These are phyloP conservation scores for Lates calcarifer DNA, from an alignment of 2,113 vertebrate species.

Conservation along the genomic window DNA sequence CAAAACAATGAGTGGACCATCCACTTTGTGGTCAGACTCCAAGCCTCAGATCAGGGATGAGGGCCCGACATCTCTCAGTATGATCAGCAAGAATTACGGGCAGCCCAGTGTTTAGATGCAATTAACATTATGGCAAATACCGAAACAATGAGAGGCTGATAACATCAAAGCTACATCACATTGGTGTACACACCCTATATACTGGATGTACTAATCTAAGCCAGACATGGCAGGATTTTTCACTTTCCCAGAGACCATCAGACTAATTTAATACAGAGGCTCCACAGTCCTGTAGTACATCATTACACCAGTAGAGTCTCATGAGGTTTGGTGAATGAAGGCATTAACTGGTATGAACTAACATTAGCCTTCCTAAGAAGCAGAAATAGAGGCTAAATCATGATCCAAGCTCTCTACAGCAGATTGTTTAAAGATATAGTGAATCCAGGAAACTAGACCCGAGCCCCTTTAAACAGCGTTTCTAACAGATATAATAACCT, in stretches of 20 bases:
- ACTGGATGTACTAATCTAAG: conserved; percentile 32
- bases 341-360: conserved; percentile 62
- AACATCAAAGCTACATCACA: neutral
- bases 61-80: neutral
- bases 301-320: conserved; percentile 51
- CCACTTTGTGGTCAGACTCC: neutral
- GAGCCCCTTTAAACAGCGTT: neutral
- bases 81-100: neutral
- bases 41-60: neutral
- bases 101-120: neutral
- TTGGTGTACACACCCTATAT: neutral
- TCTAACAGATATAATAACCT: conserved; percentile 33
- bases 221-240: conserved; percentile 32
- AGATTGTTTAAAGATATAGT: conserved; percentile 33
- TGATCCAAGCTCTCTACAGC: conserved; percentile 15
- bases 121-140: neutral
- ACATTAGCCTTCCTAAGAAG: conserved; percentile 39
- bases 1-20: neutral
- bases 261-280: conserved; percentile 61
- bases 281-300: conserved; percentile 51
- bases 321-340: conserved; percentile 53
- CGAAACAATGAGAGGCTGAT: neutral
- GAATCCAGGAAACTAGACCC: conserved; percentile 26
- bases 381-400: conserved; percentile 32
- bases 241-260: conserved; percentile 51